Evolutionary conservation across 2,113 vertebrate species (phyloP), one percentile per base, ranked within the genome.

Genomic region (Leucosticte australis): DNA sequence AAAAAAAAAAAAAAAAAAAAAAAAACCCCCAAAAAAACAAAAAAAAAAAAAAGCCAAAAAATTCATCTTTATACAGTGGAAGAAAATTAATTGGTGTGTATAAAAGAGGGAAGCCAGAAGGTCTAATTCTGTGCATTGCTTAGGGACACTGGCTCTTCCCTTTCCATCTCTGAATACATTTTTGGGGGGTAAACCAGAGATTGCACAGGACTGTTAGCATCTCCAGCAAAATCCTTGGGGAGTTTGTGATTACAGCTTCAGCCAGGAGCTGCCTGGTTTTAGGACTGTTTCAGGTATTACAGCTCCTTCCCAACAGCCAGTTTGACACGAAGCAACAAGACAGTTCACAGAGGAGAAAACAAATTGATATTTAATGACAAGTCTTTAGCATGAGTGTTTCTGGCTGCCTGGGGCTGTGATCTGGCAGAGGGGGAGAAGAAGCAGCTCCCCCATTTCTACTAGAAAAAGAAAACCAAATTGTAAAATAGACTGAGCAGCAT

Each of bases 281-380:
- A 78, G 80, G 68, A 8, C 12, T 68, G 35, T 68, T 90, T 71
- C 30, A 41, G 67, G 53, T 76, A 77, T 74, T 62, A 53, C n/a
- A 60, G 46, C 26, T 26, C n/a, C 46, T 93, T 71, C 74, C 42
- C 46, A 94, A 41, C 46, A 90, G 57, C 79, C 83, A 88, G 69
- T 65, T 87, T 68, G 73, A 77, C 28, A 73, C 2, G 2, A 83
- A 93, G 57, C 52, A 88, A 63, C 24, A 67, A 69, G 64, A 46
- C 82, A 92, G 78, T 87, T 93, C 63, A 74, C 75, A 74, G 71
- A 87, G 53, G 30, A 77, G 62, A 35, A 94, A 73, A 85, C 41
- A 93, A 91, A 87, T 39, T 67, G 68, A 60, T 80, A 83, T 96
- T 97, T 96, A 96, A 93, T 24, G 41, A 71, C 17, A 62, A 97